phyloP scores from a whole-genome alignment of 2,888 invertebrate genomes.

The Stenchaetothrips biformis region DNA sequence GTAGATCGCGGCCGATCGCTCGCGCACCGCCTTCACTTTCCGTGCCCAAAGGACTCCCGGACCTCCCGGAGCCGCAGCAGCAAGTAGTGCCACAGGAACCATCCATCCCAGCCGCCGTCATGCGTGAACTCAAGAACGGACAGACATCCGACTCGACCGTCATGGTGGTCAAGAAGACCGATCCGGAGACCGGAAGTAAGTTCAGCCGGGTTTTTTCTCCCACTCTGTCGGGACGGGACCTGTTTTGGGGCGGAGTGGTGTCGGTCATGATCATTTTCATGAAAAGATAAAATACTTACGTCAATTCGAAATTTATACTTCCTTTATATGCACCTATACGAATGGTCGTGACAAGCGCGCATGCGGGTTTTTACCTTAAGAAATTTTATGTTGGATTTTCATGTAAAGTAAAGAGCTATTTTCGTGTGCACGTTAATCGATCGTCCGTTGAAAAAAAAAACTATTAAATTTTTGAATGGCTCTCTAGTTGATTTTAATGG shows the following conservation, averaged over 20 bases:
- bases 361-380: too few species aligned
- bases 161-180: conserved; percentile 16
- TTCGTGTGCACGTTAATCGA: too few species aligned
- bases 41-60: not conserved
- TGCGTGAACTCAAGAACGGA: conserved; percentile 17
- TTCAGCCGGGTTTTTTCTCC: not conserved
- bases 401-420: too few species aligned
- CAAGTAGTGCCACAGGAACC: not conserved
- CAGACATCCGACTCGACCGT: conserved; percentile 12
- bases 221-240: not conserved
- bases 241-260: not conserved
- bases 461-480: too few species aligned
- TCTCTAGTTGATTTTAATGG: too few species aligned
- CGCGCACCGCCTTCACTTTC: not conserved
- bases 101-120: not conserved
- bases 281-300: too few species aligned
- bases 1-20: not conserved
- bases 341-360: too few species aligned
- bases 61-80: not conserved
- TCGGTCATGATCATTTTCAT: too few species aligned
- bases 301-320: too few species aligned
- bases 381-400: too few species aligned
- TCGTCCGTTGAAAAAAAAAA: too few species aligned
- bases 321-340: too few species aligned
- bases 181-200: not conserved